A percentile compares a stretch with the other conserved stretches of the same genome.
phyloP scores from a whole-genome alignment of 2,113 vertebrate genomes.

The Ginglymostoma cirratum region DNA sequence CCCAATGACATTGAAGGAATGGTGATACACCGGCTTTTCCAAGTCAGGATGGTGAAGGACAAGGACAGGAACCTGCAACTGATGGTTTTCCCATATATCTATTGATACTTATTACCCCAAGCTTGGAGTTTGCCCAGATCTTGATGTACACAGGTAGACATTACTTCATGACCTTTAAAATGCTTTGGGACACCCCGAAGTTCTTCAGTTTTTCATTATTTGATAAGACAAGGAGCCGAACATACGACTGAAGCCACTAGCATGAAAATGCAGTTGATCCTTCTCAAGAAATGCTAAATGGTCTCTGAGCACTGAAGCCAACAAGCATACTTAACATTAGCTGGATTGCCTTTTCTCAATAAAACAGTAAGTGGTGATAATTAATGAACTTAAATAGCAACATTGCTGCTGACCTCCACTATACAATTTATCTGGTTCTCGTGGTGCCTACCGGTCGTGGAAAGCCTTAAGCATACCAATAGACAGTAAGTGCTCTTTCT shows the following conservation, averaged over 20 bases:
- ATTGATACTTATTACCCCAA: background rate
- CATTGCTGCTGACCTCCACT: background rate
- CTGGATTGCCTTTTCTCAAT: background rate
- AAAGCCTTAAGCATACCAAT: background rate
- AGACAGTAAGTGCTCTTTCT: background rate
- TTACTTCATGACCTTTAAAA: background rate
- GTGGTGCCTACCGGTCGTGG: background rate
- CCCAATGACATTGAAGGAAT: background rate
- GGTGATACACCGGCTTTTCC: background rate
- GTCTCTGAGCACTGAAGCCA: background rate
- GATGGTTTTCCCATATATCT: background rate
- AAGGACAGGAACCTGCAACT: background rate
- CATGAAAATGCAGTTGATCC: too few species aligned
- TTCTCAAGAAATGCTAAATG: background rate
- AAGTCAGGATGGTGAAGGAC: background rate
- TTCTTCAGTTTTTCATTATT: background rate
- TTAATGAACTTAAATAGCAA: background rate
- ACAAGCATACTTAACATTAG: background rate
- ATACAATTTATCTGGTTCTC: background rate
- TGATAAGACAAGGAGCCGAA: background rate
- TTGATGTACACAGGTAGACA: background rate
- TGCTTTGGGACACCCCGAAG: background rate
- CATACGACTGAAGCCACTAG: background rate
- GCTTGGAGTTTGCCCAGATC: background rate
- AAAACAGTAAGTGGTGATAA: background rate